phyloP scores from a whole-genome alignment of 2,888 invertebrate species.

The Coecobrya sp. region DNA sequence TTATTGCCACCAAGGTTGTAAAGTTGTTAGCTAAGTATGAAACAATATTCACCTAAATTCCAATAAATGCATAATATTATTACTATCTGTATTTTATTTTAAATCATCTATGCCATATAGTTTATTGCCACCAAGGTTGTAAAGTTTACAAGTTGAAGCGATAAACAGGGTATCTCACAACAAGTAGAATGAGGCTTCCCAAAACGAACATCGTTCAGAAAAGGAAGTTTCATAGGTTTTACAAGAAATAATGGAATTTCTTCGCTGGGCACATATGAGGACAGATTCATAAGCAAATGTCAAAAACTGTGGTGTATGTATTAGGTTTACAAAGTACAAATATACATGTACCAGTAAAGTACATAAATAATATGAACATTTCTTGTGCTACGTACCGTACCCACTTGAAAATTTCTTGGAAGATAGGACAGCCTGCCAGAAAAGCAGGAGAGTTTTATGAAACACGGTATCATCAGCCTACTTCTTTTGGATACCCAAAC shows the following conservation, averaged over 20 bases:
- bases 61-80: background rate
- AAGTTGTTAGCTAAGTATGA: slow-evolving; percentile 32
- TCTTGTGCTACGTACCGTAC: background rate
- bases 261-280: slow-evolving; percentile 13
- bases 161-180: background rate
- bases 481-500: slow-evolving; percentile 37
- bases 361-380: slow-evolving; percentile 4
- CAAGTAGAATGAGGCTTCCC: background rate
- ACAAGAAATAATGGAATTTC: slow-evolving; percentile 65
- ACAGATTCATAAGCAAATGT: slow-evolving; percentile 14
- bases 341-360: background rate
- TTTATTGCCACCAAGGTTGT: slow-evolving; percentile 70
- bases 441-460: slow-evolving; percentile 14
- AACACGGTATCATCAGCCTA: slow-evolving; percentile 1
- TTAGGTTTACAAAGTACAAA: background rate
- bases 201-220: slow-evolving; percentile 33
- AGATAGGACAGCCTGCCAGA: slow-evolving; percentile 31
- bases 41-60: background rate
- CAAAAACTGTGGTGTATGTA: background rate
- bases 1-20: slow-evolving; percentile 69
- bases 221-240: slow-evolving; percentile 69
- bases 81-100: slow-evolving; percentile 4
- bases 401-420: slow-evolving; percentile 41
- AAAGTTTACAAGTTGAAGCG: slow-evolving; percentile 15
- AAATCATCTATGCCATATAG: slow-evolving; percentile 29